Base-by-base conservation (phyloP, 2,797 vertebrate species). In the Xyrichtys novacula region DNA sequence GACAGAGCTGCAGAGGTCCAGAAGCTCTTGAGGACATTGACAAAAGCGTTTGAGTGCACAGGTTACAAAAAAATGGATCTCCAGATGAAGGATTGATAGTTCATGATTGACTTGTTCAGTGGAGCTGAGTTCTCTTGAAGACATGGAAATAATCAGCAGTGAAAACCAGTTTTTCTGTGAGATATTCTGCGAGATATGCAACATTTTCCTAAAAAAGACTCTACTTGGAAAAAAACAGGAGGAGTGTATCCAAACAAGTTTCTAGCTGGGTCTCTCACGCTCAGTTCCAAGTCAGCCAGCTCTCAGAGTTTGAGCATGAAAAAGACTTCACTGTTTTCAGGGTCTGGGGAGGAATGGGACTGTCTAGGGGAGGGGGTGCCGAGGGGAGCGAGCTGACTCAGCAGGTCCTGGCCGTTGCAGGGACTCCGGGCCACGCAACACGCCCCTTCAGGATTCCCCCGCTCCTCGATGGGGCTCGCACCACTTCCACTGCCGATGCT, bases 401-500 rank as follows among this genome's bases (percentile, higher is more conserved):
- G 91, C 64, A 81, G 80, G 76, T 95, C 89, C 6, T 86, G 49
- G 76, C 94, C 95, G 29, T 42, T 56, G 39, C 94, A 97, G 48
- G 92, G 91, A 19, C 95, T 95, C 3, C 70, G 92, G 20, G 91
- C 87, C 47, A 95, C 86, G 0, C 93, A 96, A 81, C 97, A 98
- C 7, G 96, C 96, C 0, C 98, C 97, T 86, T 98, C 97, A 0
- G 97, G 97, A 67, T 94, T 95, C 0, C 97, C 97, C 20, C 97
- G 88, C 89, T 98, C 96, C 85, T 97, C 96, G 0, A 96, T 96
- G 66, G 95, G 95, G 61, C 62, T 93, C 4, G 78, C 70, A 0
- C 26, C 32, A 12, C 73, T 82, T 65, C 65, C 70, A 16, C 65
- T 67, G 26, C 53, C 43, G 19, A 65, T 26, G 71, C 53, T 73